Base-by-base conservation (phyloP, 2,797 vertebrate genomes). In the Argentina silus region DNA sequence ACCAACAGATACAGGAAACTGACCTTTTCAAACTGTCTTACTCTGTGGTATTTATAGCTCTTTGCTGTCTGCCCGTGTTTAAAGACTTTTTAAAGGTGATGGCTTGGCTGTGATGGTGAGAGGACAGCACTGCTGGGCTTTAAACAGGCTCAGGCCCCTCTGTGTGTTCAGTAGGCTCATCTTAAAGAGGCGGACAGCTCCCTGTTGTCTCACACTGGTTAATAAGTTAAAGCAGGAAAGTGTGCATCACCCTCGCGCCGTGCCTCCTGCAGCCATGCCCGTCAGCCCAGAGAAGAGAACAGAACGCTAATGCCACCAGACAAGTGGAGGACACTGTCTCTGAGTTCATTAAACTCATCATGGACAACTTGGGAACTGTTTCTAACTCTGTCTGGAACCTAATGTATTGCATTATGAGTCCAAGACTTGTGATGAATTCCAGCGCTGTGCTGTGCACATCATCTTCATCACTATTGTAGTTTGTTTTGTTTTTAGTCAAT, bases 1-100 rank as follows among this genome's bases (percentile, higher is more conserved):
- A 48, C 36, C 27, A 48, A n/a, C 7, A 57, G 3, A 23, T 76
- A 82, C 50, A 48, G 14, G 19, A 62, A 10, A 10, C 27, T 85
- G 85, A 88, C 86, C 84, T 90, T 87, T 85, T 72, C 42, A 44
- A 75, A 81, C 53, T 71, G 56, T 77, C 76, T 81, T 77, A 47
- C 72, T 83, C 69, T 48, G 2, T 85, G 75, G 72, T 80, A 64
- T 70, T 84, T 76, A 57, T 77, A 81, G 71, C 65, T 68, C 72
- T 48, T 60, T 76, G 59, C 72, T 81, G 79, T 51, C 50, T 84
- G 63, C 27, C 27, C 27, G 4, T 61, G 53, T 19, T 27, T 67
- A 73, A 69, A 62, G 75, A 73, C 77, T 65, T 83, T 64, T 68
- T 68, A 70, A 75, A 73, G 42, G 70, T 36, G 51, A 44, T 68